phyloP scores from a whole-genome alignment of 2,888 invertebrate species.

The Clunio marinus region DNA sequence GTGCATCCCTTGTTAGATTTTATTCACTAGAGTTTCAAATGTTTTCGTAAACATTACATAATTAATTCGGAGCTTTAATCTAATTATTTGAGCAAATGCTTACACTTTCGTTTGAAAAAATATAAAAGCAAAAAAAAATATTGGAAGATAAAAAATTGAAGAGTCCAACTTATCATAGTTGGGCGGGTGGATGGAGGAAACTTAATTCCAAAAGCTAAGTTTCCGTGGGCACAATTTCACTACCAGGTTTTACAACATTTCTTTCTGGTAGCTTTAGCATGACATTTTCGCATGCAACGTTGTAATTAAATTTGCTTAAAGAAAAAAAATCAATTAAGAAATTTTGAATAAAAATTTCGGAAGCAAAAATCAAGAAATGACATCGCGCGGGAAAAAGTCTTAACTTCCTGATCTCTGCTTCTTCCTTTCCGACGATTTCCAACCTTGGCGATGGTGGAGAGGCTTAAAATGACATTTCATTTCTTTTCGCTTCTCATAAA shows the following conservation, averaged over 20 bases:
- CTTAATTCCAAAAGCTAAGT: background rate
- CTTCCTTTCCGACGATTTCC: conserved; percentile 23
- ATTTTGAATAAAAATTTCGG: background rate
- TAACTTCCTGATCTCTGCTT: background rate
- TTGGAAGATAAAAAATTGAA: background rate
- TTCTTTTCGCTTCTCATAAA: background rate
- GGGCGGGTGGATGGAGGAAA: conserved; percentile 21
- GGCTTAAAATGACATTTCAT: background rate
- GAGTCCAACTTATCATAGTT: background rate
- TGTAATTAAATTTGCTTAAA: too few species aligned
- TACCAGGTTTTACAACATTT: too few species aligned
- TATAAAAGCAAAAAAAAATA: background rate
- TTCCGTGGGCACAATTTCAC: conserved; percentile 11
- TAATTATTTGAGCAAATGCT: too few species aligned
- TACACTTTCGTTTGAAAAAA: background rate
- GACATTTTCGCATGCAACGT: too few species aligned
- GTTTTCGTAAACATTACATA: background rate
- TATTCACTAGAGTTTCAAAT: background rate
- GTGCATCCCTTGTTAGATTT: background rate
- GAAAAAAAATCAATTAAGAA: too few species aligned
- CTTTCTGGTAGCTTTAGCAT: too few species aligned
- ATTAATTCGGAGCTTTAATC: too few species aligned
- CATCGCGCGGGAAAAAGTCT: too few species aligned
- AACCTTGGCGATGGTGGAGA: conserved; percentile 18
- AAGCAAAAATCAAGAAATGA: background rate